Conservation (phyloP, 2,888 invertebrate species). For the Pocota personata region DNA sequence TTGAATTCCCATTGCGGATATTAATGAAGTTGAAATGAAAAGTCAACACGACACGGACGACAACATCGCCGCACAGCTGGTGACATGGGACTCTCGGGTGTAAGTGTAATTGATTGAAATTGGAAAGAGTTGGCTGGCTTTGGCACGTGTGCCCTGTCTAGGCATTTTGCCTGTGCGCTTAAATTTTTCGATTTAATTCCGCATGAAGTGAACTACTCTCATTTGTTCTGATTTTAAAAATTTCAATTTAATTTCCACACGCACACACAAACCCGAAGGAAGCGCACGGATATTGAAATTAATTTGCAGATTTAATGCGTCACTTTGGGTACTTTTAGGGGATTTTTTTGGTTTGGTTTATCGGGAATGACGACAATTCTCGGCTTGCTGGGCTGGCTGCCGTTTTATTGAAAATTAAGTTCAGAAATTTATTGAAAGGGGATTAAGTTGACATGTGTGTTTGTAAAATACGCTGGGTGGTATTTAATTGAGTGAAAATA, state of each 20-base stretch:
- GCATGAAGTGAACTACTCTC: neutral
- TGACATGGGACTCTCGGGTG: slow-evolving; percentile 37
- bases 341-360: slow-evolving; percentile 48
- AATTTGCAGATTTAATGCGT: slow-evolving; percentile 60
- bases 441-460: slow-evolving; percentile 30
- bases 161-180: neutral
- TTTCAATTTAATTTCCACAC: slow-evolving; percentile 50
- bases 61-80: slow-evolving; percentile 21
- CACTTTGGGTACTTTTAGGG: slow-evolving; percentile 46
- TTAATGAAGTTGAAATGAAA: slow-evolving; percentile 66
- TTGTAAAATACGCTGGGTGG: neutral
- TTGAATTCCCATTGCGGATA: slow-evolving; percentile 66
- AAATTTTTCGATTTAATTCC: neutral
- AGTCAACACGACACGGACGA: slow-evolving; percentile 47
- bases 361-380: neutral
- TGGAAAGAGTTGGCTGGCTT: slow-evolving; percentile 30
- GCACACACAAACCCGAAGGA: neutral
- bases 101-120: slow-evolving; percentile 59
- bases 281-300: slow-evolving; percentile 47
- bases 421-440: slow-evolving; percentile 25
- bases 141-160: slow-evolving; percentile 31
- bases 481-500: slow-evolving; percentile 54
- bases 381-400: neutral
- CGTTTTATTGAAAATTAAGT: slow-evolving; percentile 52
- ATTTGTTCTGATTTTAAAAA: slow-evolving; percentile 34